Percentiles rank a stretch among this genome's conserved stretches.
Conservation (phyloP, 1,140 invertebrate genomes). For the Saxidomus purpurata region DNA sequence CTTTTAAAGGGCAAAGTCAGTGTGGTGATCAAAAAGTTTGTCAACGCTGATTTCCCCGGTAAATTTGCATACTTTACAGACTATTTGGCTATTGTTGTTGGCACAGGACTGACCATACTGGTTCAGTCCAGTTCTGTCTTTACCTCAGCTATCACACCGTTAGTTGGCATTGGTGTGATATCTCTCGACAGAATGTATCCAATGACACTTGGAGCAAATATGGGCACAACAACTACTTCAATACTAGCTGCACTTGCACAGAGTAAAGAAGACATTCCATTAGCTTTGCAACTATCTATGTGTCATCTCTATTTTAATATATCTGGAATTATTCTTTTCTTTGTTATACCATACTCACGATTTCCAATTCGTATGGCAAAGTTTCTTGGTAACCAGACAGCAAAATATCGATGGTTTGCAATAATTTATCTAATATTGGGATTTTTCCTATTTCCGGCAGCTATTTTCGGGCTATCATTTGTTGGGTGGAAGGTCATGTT, state of each 20-base stretch:
- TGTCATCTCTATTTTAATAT: conserved; percentile 90
- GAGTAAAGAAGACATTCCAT: conserved; percentile 77
- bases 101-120: conserved; percentile 89
- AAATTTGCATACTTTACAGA: conserved; percentile 87
- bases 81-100: conserved; percentile 89
- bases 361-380: conserved; percentile 88
- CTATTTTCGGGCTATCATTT: conserved; percentile 87
- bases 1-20: conserved; percentile 88
- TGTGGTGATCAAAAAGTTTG: conserved; percentile 87
- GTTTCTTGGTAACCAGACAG: conserved; percentile 87
- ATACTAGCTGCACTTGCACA: conserved; percentile 88
- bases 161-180: conserved; percentile 90
- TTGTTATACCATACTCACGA: conserved; percentile 89
- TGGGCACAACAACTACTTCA: conserved; percentile 89
- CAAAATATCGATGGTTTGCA: conserved; percentile 89
- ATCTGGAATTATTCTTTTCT: conserved; percentile 89
- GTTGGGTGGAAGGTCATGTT: conserved; percentile 79
- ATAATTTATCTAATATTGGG: conserved; percentile 88
- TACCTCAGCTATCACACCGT: conserved; percentile 89
- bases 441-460: conserved; percentile 88
- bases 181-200: conserved; percentile 89
- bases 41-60: conserved; percentile 88
- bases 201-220: conserved; percentile 89
- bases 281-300: conserved; percentile 89
- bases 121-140: conserved; percentile 90